These are phyloP conservation scores for Metridium senile DNA, from an alignment of 92 coral and sea anemone species.

Conservation along the genomic window DNA sequence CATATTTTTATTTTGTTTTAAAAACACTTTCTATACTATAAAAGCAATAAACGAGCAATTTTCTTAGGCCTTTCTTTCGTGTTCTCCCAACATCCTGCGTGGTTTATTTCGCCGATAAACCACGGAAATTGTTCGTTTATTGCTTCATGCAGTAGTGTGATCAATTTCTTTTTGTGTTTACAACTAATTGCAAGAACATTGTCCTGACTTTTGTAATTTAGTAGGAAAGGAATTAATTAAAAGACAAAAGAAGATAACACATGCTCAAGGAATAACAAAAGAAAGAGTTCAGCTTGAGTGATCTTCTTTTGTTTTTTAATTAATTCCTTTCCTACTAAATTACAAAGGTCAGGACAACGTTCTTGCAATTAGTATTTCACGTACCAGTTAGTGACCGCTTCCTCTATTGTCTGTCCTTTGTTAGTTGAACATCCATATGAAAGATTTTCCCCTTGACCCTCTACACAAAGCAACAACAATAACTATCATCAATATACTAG, in stretches of 20 bases:
- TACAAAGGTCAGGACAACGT: background rate
- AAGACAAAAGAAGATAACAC: too few relatives aligned
- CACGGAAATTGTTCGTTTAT: background rate
- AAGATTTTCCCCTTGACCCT: slow-evolving; percentile 73
- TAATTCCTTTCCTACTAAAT: background rate
- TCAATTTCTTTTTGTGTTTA: too few relatives aligned
- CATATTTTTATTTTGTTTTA: background rate
- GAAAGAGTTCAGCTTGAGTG: too few relatives aligned
- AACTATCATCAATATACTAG: background rate
- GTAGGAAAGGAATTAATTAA: background rate
- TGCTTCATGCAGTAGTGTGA: background rate
- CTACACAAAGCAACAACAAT: too few relatives aligned
- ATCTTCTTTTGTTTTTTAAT: background rate
- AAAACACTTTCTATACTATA: too few relatives aligned
- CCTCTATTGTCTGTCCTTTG: slow-evolving; percentile 14
- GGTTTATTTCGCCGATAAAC: too few relatives aligned
- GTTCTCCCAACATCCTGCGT: too few relatives aligned
- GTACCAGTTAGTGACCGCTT: slow-evolving; percentile 42
- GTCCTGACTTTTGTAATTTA: background rate
- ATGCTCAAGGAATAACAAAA: too few relatives aligned
- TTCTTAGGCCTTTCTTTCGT: too few relatives aligned
- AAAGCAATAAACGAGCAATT: too few relatives aligned
- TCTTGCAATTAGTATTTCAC: background rate
- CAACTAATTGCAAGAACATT: background rate
- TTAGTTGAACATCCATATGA: slow-evolving; percentile 47